Conservation (phyloP, 2,113 vertebrate genomes). For the Motacilla tschutschensis region DNA sequence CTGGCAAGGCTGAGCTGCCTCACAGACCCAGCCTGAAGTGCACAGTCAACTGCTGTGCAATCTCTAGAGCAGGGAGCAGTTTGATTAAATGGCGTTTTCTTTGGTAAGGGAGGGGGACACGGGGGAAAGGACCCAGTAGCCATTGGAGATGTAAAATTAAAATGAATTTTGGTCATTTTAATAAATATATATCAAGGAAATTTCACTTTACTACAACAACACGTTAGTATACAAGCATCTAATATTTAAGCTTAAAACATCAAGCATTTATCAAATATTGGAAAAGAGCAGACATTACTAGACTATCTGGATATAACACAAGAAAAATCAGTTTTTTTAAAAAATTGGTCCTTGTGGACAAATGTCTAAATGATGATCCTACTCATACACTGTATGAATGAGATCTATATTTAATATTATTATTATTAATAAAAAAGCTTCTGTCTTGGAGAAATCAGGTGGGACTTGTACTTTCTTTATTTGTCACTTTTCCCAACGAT, state of each 20-base stretch:
- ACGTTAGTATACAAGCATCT: constrained; percentile 79
- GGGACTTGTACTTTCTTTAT: constrained; percentile 26
- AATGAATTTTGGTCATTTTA: constrained; percentile 77
- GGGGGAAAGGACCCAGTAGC: constrained; percentile 7
- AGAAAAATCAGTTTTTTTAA: constrained; percentile 53
- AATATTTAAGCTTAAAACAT: constrained; percentile 77
- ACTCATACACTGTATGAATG: constrained; percentile 85
- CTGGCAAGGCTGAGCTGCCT: not conserved
- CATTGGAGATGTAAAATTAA: constrained; percentile 60
- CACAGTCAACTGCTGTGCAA: not conserved
- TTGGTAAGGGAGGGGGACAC: not conserved
- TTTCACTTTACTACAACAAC: constrained; percentile 80
- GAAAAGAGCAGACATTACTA: constrained; percentile 74
- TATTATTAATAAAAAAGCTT: constrained; percentile 62
- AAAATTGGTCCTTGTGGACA: constrained; percentile 81
- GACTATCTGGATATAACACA: constrained; percentile 71
- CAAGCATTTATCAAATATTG: constrained; percentile 77
- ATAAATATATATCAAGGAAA: constrained; percentile 84
- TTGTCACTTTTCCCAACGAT: not conserved
- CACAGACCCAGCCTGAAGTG: not conserved
- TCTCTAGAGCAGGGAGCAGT: not conserved
- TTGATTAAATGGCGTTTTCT: not conserved
- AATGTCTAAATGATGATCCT: constrained; percentile 72
- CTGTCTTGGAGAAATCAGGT: constrained; percentile 79
- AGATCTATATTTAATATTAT: constrained; percentile 79